Evolutionary conservation across 2,888 invertebrate genomes (phyloP), one percentile per base, ranked within the genome.

Genomic region (Heliothis peltigera): DNA sequence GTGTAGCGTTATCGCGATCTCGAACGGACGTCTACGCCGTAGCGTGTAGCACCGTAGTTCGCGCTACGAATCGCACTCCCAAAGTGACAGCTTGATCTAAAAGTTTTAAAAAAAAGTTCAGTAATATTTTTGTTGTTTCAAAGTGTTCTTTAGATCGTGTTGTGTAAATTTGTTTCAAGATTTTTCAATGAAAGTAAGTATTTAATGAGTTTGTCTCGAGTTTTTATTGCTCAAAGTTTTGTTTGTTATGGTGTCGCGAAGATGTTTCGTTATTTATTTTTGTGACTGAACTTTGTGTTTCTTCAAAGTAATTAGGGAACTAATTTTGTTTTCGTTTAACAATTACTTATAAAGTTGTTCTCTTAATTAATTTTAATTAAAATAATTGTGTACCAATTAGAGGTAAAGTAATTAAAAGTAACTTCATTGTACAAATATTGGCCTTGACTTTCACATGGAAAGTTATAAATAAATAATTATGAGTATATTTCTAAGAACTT

Each of bases 11-110:
- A 78, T 80, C 77, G 71, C 83, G 77, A 76, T 49, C 73, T 82
- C 60, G 84, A 60, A 77, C 81, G 90, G 90, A 84, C 91, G 91
- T 85, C 90, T 91, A 87, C 91, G 85, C 35, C 70, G 62, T 61
- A 51, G 39, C 82, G 67, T 76, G 75, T 73, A 70, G 80, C 79
- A 77, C 80, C 80, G 75, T 72, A 74, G 67, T 67, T 72, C 77
- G 70, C 68, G 71, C 69, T 67, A 68, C 79, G 69, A 22, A 51
- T 54, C 52, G 44, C 67, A 57, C 55, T 70, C 67, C 32, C 54
- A 51, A 56, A 62, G 74, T 78, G 75, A 64, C 54, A 58, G 55
- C 68, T 80, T 43, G 15, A 74, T 67, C 60, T 35, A 25, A 57
- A 61, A 60, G 46, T 54, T 58, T 44, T 51, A 60, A n/a, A 53